Percentiles rank a stretch among this genome's conserved stretches.
These are phyloP conservation scores for Trematomus bernacchii DNA, from an alignment of 2,797 vertebrate genomes.

Conservation along the genomic window DNA sequence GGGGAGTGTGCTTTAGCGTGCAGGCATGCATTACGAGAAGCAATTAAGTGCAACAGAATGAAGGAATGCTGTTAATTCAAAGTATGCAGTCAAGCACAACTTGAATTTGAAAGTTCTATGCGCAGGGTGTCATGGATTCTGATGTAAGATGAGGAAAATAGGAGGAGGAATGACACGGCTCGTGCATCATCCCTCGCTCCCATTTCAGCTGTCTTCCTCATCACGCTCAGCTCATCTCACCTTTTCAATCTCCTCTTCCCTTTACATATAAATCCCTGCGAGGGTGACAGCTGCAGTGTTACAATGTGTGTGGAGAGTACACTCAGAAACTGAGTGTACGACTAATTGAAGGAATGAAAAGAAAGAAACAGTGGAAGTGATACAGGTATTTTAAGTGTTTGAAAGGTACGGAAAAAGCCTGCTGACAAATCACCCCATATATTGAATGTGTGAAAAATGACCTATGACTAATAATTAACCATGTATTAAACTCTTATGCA, in stretches of 20 bases:
- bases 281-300: conserved; percentile 57
- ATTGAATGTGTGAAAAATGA: neutral
- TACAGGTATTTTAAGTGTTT: conserved; percentile 1
- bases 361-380: conserved; percentile 12
- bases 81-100: conserved; percentile 38
- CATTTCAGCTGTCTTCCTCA: conserved; percentile 58
- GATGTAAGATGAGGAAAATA: conserved; percentile 67
- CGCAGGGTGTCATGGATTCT: conserved; percentile 54
- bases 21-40: neutral
- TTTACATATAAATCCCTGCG: conserved; percentile 56
- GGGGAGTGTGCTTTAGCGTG: neutral
- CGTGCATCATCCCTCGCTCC: conserved; percentile 58
- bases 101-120: conserved; percentile 56
- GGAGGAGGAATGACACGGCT: conserved; percentile 56
- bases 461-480: neutral
- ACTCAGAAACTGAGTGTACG: neutral
- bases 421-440: neutral
- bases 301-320: conserved; percentile 11
- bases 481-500: neutral
- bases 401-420: neutral
- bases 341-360: neutral
- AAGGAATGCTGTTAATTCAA: conserved; percentile 42
- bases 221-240: conserved; percentile 68
- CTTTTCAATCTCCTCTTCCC: conserved; percentile 69
- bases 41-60: conserved; percentile 32